Percentiles rank a stretch among this genome's conserved stretches.
phyloP scores from a whole-genome alignment of 2,797 vertebrate species.

The Euthynnus affinis region DNA sequence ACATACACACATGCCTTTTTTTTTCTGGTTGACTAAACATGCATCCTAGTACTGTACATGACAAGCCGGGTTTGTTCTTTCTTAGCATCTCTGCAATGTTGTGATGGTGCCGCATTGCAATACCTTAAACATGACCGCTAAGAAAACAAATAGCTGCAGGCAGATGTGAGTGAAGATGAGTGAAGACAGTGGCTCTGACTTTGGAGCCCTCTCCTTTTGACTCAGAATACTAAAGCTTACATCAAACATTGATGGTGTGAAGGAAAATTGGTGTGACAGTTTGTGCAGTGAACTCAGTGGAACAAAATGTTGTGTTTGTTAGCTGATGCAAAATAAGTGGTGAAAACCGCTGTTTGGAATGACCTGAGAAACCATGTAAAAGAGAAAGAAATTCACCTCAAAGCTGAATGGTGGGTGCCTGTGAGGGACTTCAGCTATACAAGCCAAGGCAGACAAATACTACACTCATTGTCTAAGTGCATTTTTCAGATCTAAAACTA shows the following conservation, averaged over 20 bases:
- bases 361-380: constrained; percentile 76
- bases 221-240: constrained; percentile 57
- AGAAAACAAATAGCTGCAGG: constrained; percentile 60
- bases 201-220: constrained; percentile 40
- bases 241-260: constrained; percentile 40
- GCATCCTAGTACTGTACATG: constrained; percentile 66
- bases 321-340: constrained; percentile 37
- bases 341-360: constrained; percentile 61
- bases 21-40: constrained; percentile 59
- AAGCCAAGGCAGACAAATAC: constrained; percentile 56
- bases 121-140: constrained; percentile 23
- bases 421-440: constrained; percentile 40
- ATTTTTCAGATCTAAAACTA: constrained; percentile 51
- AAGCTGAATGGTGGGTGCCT: constrained; percentile 47
- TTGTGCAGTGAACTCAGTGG: constrained; percentile 54
- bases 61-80: constrained; percentile 62
- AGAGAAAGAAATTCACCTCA: constrained; percentile 48
- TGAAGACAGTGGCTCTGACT: constrained; percentile 44
- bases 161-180: constrained; percentile 57
- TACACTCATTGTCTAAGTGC: constrained; percentile 41
- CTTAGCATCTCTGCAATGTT: constrained; percentile 56
- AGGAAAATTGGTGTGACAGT: constrained; percentile 36
- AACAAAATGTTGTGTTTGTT: constrained; percentile 31
- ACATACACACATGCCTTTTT: constrained; percentile 53
- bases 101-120: constrained; percentile 35